Base-by-base conservation (phyloP, 2,113 vertebrate species). In the Xiphias gladius region DNA sequence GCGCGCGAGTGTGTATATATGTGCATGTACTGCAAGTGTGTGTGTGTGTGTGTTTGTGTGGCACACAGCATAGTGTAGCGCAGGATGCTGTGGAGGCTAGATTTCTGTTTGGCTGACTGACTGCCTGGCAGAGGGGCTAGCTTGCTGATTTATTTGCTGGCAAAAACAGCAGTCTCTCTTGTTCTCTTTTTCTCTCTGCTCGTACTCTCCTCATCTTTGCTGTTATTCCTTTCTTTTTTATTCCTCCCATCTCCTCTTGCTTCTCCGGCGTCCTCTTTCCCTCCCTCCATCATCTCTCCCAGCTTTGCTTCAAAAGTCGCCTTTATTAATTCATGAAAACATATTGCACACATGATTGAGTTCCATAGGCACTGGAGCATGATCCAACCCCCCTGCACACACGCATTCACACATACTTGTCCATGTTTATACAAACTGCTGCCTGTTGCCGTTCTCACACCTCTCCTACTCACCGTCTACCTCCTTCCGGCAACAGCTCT, bases 291-390 rank as follows among this genome's bases (percentile, higher is more conserved):
- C 83, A 72, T 65, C 35, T 88, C 68, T 55, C 26, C 83, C 89
- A 46, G 66, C 94, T 85, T 93, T 93, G 94, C 92, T 93, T 95
- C 95, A 95, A 94, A 95, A 96, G 95, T 92, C 94, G 91, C 94
- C 91, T 95, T 97, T 97, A 97, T 97, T 96, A 96, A 97, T 97
- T 97, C 96, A 97, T 96, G 96, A 96, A 97, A 96, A 96, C 86
- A 91, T 95, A 95, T 93, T 88, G 93, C 95, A 92, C 95, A 93
- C 93, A 92, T 92, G 95, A 96, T 95, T 93, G 95, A 95, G 94
- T 95, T 96, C 90, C 91, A 96, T 94, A 95, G 95, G 95, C 96
- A 90, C 92, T 91, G 92, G 88, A 96, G 95, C 95, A 73, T 80
- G 82, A 85, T 81, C 70, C 54, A 74, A 28, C 77, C 57, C 68